Percentiles rank a stretch among this genome's conserved stretches.
phyloP scores from a whole-genome alignment of 1,140 invertebrate species.

The Melipona quadrifasciata region DNA sequence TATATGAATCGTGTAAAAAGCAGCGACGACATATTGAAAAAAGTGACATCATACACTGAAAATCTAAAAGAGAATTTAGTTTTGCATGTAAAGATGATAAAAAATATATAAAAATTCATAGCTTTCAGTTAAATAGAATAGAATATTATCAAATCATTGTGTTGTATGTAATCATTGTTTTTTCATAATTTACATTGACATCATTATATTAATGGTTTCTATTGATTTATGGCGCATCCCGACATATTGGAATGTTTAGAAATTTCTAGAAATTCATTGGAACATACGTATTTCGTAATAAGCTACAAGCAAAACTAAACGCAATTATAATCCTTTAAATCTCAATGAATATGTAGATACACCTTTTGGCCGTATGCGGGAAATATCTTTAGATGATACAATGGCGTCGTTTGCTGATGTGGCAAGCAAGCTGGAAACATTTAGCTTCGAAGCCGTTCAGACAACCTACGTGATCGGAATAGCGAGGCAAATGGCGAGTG shows the following conservation, averaged over 20 bases:
- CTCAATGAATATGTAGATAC: slow-evolving; percentile 10
- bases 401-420: slow-evolving; percentile 80
- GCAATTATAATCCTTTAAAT: slow-evolving; percentile 18
- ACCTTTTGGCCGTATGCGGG: slow-evolving; percentile 15
- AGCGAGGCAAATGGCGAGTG: slow-evolving; percentile 57
- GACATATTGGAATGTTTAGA: not conserved
- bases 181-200: not conserved
- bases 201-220: not conserved
- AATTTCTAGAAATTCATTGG: slow-evolving; percentile 16
- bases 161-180: not conserved
- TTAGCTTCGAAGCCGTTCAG: slow-evolving; percentile 43
- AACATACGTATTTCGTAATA: not conserved
- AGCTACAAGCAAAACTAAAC: not conserved
- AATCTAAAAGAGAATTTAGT: not conserved
- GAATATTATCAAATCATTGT: not conserved
- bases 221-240: not conserved
- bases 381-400: slow-evolving; percentile 39
- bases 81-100: not conserved
- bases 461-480: slow-evolving; percentile 47
- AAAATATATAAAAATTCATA: no score
- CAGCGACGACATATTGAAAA: not conserved
- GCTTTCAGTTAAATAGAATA: not conserved
- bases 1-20: not conserved
- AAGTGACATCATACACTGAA: not conserved
- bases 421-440: slow-evolving; percentile 57